Base-by-base conservation (phyloP, 2,797 vertebrate species). In the Leucoraja ocellata region DNA sequence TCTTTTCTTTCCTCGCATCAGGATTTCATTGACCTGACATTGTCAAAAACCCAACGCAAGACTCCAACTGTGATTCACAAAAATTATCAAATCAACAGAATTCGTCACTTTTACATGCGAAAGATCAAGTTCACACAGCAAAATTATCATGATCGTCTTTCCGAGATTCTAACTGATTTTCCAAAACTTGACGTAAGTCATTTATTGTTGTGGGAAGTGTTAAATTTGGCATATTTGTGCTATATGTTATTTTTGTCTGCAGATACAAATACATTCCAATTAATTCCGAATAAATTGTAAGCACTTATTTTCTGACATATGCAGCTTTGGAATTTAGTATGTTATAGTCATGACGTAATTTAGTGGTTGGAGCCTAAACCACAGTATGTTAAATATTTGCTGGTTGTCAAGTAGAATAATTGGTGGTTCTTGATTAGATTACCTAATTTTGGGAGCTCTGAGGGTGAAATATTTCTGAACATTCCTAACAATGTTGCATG, bases 41-140 rank as follows among this genome's bases (percentile, higher is more conserved):
- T 99, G 95, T 99, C 99, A 9, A 99, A 99, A 96, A 99, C 99
- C 0, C 99, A 99, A 94, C 96, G 99, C 81, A 99, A 99, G 95
- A 99, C 99, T 0, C 98, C 99, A 0, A 99, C 99, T 0, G 98
- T 99, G 91, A 93, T 99, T 54, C 99, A 99, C 95, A 99, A 98
- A 93, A 98, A 99, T 95, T 99, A 99, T 93, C 97, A 99, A 94
- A 99, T 99, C 95, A 98, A 99, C 95, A 97, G 98, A 8, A 99
- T 99, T 95, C 97, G 98, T 0, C 98, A 99, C 93, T 99, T 99
- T 94, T 99, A 99, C 94, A 99, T 99, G 98, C 96, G 99, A 13
- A 99, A 99, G 95, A 98, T 99, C 80, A 99, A 99, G 95, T 99
- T 97, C 93, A 99, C 99, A 1, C 99, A 99, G 93, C 99, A 99